Conservation (phyloP, 2,888 invertebrate species). For the Acanthococcus lagerstroemiae region DNA sequence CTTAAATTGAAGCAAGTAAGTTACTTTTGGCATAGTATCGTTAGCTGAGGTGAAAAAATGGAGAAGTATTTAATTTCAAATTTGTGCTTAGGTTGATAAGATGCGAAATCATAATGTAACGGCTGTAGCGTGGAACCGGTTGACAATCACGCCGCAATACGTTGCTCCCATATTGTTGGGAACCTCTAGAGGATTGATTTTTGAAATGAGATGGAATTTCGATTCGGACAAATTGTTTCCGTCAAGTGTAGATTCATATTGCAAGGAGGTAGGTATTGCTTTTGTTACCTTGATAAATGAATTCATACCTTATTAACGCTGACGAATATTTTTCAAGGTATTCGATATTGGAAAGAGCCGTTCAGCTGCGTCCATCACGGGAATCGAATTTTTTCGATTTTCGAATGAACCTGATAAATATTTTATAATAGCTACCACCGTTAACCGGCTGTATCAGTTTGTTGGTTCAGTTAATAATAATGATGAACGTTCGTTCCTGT, state of each 20-base stretch:
- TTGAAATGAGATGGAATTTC: constrained; percentile 76
- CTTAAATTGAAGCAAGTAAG: background rate
- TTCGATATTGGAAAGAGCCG: constrained; percentile 76
- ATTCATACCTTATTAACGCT: constrained; percentile 25
- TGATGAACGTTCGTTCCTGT: constrained; percentile 70
- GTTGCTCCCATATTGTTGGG: constrained; percentile 82
- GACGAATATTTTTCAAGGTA: constrained; percentile 49
- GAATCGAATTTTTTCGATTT: constrained; percentile 69
- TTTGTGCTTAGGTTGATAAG: constrained; percentile 24
- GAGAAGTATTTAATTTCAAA: no score
- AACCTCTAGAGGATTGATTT: constrained; percentile 77
- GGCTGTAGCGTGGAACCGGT: constrained; percentile 80
- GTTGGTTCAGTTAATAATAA: constrained; percentile 58
- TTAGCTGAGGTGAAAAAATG: no score
- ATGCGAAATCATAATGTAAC: constrained; percentile 55
- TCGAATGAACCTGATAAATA: constrained; percentile 57
- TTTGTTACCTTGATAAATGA: background rate
- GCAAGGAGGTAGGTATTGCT: constrained; percentile 60
- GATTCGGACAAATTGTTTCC: constrained; percentile 76
- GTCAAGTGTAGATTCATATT: constrained; percentile 63
- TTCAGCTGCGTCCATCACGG: constrained; percentile 66
- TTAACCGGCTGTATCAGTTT: constrained; percentile 77
- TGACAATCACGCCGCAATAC: constrained; percentile 41
- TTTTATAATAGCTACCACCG: constrained; percentile 73
- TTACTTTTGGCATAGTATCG: background rate